Evolutionary conservation across 2,113 vertebrate genomes (phyloP).

Genomic region (Proterorhinus semilunaris): DNA sequence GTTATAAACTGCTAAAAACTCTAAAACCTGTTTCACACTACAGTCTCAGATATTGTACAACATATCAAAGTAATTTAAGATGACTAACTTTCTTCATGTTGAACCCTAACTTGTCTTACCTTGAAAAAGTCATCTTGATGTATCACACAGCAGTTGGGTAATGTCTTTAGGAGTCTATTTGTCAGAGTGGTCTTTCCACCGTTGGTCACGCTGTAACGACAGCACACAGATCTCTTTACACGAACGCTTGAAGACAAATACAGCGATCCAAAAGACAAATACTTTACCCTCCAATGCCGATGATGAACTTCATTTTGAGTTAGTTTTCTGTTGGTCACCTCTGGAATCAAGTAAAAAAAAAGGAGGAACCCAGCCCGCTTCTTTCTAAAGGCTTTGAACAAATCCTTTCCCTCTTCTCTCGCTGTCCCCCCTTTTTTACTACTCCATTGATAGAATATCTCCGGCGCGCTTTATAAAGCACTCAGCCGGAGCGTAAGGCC

Average conservation of each 20-base stretch:
- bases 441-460: conserved; percentile 82
- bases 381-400: conserved; percentile 38
- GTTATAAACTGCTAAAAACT: conserved; percentile 7
- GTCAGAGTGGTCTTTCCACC: conserved; percentile 84
- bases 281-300: conserved; percentile 80
- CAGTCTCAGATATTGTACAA: background rate
- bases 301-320: conserved; percentile 76
- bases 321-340: conserved; percentile 56
- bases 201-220: conserved; percentile 78
- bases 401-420: conserved; percentile 45
- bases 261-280: background rate
- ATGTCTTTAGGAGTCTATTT: conserved; percentile 69
- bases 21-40: background rate
- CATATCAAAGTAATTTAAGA: background rate
- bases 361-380: conserved; percentile 60
- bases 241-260: background rate
- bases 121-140: conserved; percentile 85
- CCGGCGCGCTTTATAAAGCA: conserved; percentile 60
- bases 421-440: conserved; percentile 55
- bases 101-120: conserved; percentile 57
- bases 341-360: conserved; percentile 61
- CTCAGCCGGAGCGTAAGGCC: conserved; percentile 36
- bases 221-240: background rate
- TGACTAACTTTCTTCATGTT: background rate
- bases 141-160: conserved; percentile 82